These are phyloP conservation scores for Scopus umbretta DNA, from an alignment of 2,113 vertebrate genomes.

Conservation along the genomic window DNA sequence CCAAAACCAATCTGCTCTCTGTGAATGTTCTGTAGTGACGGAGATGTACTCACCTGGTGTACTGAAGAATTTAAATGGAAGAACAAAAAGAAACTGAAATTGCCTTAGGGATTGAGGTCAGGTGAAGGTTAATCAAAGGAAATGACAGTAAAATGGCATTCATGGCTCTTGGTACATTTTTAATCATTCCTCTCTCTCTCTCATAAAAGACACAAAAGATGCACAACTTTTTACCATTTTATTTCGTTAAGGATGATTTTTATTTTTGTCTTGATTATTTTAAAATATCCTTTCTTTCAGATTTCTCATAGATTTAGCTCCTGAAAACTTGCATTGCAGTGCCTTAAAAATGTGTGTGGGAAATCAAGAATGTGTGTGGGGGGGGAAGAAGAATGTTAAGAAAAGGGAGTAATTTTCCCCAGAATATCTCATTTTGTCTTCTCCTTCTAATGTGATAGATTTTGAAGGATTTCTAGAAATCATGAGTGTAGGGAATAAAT, in stretches of 20 bases:
- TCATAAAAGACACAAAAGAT: background rate
- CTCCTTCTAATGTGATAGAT: background rate
- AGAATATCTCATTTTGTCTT: conserved; percentile 34
- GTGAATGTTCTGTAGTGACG: background rate
- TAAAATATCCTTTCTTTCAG: background rate
- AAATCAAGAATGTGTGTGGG: conserved; percentile 25
- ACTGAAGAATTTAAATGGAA: conserved; percentile 50
- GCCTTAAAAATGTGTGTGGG: conserved; percentile 34
- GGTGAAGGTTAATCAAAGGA: conserved; percentile 80
- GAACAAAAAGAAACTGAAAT: conserved; percentile 67
- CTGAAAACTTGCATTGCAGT: background rate
- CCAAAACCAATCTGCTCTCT: background rate
- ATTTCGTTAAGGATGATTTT: background rate
- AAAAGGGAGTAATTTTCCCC: conserved; percentile 49
- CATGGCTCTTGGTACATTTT: conserved; percentile 68
- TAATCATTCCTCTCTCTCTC: conserved; percentile 57
- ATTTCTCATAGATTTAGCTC: background rate
- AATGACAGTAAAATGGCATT: conserved; percentile 74
- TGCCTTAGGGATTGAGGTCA: conserved; percentile 72
- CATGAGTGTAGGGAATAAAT: conserved; percentile 16
- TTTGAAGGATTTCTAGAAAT: conserved; percentile 48
- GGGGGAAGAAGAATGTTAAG: conserved; percentile 38
- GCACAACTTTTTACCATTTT: background rate
- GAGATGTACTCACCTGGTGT: conserved; percentile 44
- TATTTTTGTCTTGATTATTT: conserved; percentile 10